Percentiles rank a stretch among this genome's conserved stretches.
These are phyloP conservation scores for Heteractis magnifica DNA, from an alignment of 92 coral and sea anemone species.

Conservation along the genomic window DNA sequence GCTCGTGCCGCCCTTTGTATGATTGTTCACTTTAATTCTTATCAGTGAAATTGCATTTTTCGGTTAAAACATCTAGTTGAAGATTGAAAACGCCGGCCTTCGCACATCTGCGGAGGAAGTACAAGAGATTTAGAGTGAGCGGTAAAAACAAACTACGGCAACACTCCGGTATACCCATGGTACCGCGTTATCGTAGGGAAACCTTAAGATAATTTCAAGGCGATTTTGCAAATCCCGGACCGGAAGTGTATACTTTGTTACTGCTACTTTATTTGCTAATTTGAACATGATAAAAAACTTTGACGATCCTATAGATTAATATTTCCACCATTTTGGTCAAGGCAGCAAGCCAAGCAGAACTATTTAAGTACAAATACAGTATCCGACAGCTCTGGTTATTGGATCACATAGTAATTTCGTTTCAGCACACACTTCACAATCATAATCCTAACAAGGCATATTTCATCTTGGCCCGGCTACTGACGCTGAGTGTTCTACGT, in stretches of 20 bases:
- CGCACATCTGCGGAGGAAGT: too few species aligned
- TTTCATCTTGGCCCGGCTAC: background rate
- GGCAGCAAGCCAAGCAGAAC: too few species aligned
- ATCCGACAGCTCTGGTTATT: too few species aligned
- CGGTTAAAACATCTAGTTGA: background rate
- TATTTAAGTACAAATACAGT: too few species aligned
- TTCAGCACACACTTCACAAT: background rate
- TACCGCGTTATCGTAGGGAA: background rate
- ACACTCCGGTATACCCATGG: background rate
- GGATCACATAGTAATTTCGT: too few species aligned
- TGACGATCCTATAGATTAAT: background rate
- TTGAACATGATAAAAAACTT: background rate
- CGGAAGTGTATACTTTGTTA: conserved; percentile 1
- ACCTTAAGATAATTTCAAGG: background rate
- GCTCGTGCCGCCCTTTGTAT: background rate
- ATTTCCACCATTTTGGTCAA: background rate
- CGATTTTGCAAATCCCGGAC: background rate
- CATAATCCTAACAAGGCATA: background rate
- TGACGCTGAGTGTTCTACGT: background rate
- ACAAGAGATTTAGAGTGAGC: too few species aligned
- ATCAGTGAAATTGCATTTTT: background rate
- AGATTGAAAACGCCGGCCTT: background rate
- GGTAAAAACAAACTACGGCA: too few species aligned
- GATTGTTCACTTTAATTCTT: background rate
- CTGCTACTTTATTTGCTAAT: conserved; percentile 1